phyloP scores from a whole-genome alignment of 2,797 vertebrate species.

The Sciurus vulgaris region DNA sequence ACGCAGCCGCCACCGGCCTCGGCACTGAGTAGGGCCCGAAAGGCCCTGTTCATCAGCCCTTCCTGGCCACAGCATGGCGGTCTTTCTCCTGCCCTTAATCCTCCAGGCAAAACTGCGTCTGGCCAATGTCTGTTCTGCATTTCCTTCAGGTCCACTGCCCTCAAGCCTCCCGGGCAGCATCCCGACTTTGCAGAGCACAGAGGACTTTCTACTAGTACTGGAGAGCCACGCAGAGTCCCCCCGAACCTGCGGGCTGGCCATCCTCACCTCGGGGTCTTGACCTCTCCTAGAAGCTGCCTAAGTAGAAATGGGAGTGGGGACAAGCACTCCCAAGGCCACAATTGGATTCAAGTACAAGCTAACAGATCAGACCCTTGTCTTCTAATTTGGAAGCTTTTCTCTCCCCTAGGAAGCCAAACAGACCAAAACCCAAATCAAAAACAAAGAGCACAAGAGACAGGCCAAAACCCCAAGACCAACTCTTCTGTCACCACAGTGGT shows the following conservation, averaged over 20 bases:
- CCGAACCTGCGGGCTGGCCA: background rate
- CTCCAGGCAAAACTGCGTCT: background rate
- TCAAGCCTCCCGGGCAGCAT: background rate
- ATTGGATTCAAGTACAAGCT: background rate
- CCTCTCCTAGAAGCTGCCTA: background rate
- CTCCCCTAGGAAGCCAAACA: background rate
- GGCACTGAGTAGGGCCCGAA: too few species aligned
- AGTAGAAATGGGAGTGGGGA: background rate
- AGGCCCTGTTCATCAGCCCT: background rate
- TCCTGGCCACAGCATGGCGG: rapidly evolving
- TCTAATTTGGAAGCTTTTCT: background rate
- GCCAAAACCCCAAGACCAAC: background rate
- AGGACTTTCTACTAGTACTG: background rate
- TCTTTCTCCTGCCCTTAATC: background rate
- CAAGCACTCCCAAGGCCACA: background rate
- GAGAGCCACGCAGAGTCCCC: rapidly evolving
- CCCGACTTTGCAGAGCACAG: background rate
- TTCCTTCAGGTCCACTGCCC: background rate
- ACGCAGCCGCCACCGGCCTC: too few species aligned
- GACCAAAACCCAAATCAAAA: background rate
- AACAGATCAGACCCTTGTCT: background rate
- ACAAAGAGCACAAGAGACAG: background rate
- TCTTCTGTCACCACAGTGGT: background rate
- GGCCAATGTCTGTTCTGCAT: background rate
- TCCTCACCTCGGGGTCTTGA: background rate